A percentile compares a stretch with the other conserved stretches of the same genome.
Evolutionary conservation across 2,888 invertebrate genomes (phyloP).

Genomic region (Epistrophella euchroma): DNA sequence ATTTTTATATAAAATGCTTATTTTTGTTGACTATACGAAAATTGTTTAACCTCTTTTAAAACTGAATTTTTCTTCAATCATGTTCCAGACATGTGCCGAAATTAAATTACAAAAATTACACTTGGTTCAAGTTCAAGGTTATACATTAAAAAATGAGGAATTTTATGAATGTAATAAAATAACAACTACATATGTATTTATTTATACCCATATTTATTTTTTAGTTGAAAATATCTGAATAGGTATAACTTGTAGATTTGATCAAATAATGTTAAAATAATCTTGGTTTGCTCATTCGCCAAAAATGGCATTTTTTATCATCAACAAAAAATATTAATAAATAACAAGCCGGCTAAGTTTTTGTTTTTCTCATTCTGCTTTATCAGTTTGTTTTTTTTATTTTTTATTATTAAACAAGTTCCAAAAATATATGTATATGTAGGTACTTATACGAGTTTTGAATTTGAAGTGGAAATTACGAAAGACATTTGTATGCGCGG

Average conservation of each 20-base stretch:
- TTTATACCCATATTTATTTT: no score
- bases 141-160: conserved; percentile 6
- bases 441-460: neutral
- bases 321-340: conserved; percentile 22
- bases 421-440: neutral
- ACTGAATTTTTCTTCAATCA: neutral
- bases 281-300: no score
- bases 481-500: neutral
- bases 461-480: neutral
- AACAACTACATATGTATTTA: neutral
- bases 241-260: no score
- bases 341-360: conserved; percentile 20
- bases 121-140: conserved; percentile 67
- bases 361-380: conserved; percentile 11
- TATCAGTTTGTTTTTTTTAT: conserved; percentile 1
- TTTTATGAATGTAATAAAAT: neutral
- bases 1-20: neutral
- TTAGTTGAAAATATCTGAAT: no score
- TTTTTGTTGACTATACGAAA: neutral
- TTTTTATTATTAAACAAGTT: conserved; percentile 34
- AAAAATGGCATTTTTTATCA: conserved; percentile 14
- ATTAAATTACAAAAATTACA: conserved; percentile 39
- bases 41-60: neutral
- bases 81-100: conserved; percentile 35
- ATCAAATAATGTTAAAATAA: no score